Evolutionary conservation across 2,888 invertebrate species (phyloP), one percentile per base, ranked within the genome.

Genomic region (Dione vanillae): DNA sequence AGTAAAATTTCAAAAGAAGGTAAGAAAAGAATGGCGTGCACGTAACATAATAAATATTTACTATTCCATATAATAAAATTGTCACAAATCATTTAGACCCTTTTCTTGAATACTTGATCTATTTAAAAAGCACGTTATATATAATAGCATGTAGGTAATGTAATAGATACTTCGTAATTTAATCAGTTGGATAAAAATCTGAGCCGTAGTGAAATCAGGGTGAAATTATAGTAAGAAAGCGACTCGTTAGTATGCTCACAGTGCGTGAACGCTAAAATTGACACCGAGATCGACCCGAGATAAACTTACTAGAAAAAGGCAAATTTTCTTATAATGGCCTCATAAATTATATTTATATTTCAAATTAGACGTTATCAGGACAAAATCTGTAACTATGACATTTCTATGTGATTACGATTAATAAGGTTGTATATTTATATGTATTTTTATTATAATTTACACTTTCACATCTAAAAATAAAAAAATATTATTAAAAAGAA

Each of bases 161-260:
- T 72, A 72, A 75, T 68, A 61, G 72, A 76, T 68, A 71, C 64
- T 68, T 56, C 37, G 76, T 77, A 75, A 77, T 70, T 72, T 68
- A 74, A 77, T 74, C 74, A 70, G 65, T 70, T 70, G 75, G 45
- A 73, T 74, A 75, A 77, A 76, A 76, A 78, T 74, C 73, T 65
- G 76, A 70, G 75, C 65, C 71, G 70, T 67, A 74, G 78, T 77
- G 79, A 79, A 77, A 79, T 77, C 77, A 70, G 73, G 75, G 78
- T 62, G 76, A 78, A 77, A 75, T 75, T 74, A 75, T 77, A 75
- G 68, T 73, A 75, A 72, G 77, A 79, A 77, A 78, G 77, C 74
- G 70, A 71, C 74, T 76, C 74, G 73, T 75, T 78, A 76, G 71
- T 74, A 69, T 69, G 73, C 59, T 75, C 74, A 70, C 54, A 40